These are phyloP conservation scores for Xestia sexstrigata DNA, from an alignment of 2,888 invertebrate species.

Conservation along the genomic window DNA sequence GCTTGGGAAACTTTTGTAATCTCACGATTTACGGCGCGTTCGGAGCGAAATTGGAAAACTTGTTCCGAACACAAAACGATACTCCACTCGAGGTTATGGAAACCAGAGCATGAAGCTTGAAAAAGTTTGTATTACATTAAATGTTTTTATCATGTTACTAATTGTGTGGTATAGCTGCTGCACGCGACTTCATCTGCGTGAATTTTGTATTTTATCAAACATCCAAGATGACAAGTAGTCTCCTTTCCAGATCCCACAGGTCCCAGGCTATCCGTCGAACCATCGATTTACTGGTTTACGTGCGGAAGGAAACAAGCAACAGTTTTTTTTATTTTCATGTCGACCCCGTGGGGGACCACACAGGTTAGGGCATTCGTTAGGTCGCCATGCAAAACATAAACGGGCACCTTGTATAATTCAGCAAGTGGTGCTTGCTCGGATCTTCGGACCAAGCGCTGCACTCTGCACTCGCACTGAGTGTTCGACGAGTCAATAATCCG, in stretches of 20 bases:
- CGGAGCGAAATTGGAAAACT: slow-evolving; percentile 58
- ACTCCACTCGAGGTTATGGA: not conserved
- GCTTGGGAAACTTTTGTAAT: slow-evolving; percentile 56
- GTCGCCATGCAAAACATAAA: not conserved
- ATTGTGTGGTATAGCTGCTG: not conserved
- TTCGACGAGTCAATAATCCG: not conserved
- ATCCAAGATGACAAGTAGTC: not conserved
- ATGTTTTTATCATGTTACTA: not conserved
- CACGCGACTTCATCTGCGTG: not conserved
- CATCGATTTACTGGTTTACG: not conserved
- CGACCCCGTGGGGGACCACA: not conserved
- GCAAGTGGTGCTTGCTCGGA: not conserved
- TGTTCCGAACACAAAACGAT: slow-evolving; percentile 17
- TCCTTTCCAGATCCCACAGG: not conserved
- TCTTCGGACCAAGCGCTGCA: not conserved
- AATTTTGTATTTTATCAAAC: not conserved
- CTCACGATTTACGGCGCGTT: slow-evolving; percentile 30
- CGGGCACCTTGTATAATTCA: not conserved
- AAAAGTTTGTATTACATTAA: not conserved
- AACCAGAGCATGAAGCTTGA: not conserved
- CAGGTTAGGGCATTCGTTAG: not conserved
- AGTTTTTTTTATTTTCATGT: not conserved
- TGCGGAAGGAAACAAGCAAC: not conserved
- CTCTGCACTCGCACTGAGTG: not conserved
- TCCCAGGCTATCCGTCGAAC: not conserved